Evolutionary conservation across 2,797 vertebrate species (phyloP).

Genomic region (Phoxinus dragarum): DNA sequence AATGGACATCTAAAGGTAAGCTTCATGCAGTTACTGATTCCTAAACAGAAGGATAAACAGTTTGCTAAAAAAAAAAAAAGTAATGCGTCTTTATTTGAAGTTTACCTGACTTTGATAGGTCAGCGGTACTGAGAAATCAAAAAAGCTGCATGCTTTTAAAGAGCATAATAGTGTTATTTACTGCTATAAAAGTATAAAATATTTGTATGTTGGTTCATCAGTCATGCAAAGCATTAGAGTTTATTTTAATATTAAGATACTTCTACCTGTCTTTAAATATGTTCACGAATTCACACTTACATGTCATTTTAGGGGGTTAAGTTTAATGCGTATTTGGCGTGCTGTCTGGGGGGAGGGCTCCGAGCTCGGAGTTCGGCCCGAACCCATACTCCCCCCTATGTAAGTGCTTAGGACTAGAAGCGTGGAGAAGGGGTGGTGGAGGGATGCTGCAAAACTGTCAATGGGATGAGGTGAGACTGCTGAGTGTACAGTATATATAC

Average conservation of each 20-base stretch:
- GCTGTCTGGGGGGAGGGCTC: too few relatives aligned
- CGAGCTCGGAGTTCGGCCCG: too few relatives aligned
- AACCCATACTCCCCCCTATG: too few relatives aligned
- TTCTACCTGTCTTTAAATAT: background rate
- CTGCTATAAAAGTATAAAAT: background rate
- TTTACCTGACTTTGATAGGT: background rate
- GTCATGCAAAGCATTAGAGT: background rate
- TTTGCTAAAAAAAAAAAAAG: background rate
- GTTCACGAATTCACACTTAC: too few relatives aligned
- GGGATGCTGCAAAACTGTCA: too few relatives aligned
- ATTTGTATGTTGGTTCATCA: background rate
- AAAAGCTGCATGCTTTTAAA: background rate
- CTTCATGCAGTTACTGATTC: background rate
- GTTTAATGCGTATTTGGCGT: too few relatives aligned
- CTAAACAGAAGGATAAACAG: background rate
- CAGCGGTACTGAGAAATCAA: background rate
- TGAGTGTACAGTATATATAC: too few relatives aligned
- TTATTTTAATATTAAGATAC: background rate
- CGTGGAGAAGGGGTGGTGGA: too few relatives aligned
- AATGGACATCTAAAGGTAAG: slow-evolving; percentile 30
- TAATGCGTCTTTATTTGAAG: background rate
- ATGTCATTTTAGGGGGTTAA: too few relatives aligned
- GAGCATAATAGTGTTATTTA: background rate
- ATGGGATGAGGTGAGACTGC: too few relatives aligned
- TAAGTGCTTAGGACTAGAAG: too few relatives aligned